A percentile compares a stretch with the other conserved stretches of the same genome.
Evolutionary conservation across 2,113 vertebrate genomes (phyloP).

Genomic region (Xiphophorus maculatus): DNA sequence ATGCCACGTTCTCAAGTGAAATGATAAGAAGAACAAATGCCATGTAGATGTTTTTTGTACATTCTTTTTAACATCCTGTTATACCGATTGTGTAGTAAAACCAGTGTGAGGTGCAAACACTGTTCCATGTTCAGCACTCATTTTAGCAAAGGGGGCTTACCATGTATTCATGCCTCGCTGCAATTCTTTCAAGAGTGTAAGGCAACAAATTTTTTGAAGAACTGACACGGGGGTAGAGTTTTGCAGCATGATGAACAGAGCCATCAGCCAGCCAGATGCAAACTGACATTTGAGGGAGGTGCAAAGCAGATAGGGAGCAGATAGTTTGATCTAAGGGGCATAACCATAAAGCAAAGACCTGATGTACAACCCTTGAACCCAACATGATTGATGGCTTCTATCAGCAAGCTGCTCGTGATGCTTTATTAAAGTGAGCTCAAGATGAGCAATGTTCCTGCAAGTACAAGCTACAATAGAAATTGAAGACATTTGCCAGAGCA

Average conservation of each 20-base stretch:
- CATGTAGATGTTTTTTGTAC: neutral
- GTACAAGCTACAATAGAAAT: slow-evolving; percentile 33
- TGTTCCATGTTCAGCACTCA: neutral
- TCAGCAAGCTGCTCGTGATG: slow-evolving; percentile 46
- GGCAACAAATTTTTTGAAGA: neutral
- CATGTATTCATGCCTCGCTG: neutral
- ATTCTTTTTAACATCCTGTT: no score
- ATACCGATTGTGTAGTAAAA: neutral
- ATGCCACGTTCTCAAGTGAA: slow-evolving; percentile 14
- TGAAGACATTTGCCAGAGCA: slow-evolving; percentile 31
- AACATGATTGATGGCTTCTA: slow-evolving; percentile 69
- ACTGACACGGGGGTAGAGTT: neutral
- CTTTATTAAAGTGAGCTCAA: slow-evolving; percentile 19
- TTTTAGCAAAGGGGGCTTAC: neutral
- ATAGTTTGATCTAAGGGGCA: slow-evolving; percentile 57
- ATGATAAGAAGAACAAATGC: neutral
- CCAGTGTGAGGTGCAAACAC: neutral
- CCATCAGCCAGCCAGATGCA: slow-evolving; percentile 51
- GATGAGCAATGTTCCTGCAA: slow-evolving; percentile 50
- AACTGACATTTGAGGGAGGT: slow-evolving; percentile 51
- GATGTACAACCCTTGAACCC: slow-evolving; percentile 69
- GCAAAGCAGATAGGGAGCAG: slow-evolving; percentile 52
- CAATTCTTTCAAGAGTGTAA: neutral
- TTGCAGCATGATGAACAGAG: slow-evolving; percentile 44
- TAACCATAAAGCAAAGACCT: slow-evolving; percentile 65